These are phyloP conservation scores for Drosophila antonietae DNA, from an alignment of 2,888 invertebrate species.

Conservation along the genomic window DNA sequence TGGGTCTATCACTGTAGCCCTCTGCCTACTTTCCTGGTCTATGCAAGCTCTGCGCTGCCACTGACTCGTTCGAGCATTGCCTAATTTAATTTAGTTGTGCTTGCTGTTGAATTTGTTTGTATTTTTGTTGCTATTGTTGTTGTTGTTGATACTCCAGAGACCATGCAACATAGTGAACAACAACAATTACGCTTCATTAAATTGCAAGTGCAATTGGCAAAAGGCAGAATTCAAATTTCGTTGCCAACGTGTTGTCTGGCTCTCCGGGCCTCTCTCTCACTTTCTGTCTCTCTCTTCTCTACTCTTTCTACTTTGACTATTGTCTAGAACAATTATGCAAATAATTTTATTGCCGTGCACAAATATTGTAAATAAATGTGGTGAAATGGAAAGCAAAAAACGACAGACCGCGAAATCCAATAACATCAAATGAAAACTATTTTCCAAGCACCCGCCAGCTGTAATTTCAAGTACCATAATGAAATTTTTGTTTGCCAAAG, in stretches of 20 bases:
- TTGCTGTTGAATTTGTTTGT: constrained; percentile 27
- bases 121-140: constrained; percentile 29
- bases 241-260: constrained; percentile 47
- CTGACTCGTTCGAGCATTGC: constrained; percentile 53
- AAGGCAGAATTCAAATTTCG: constrained; percentile 59
- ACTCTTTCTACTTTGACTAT: neutral
- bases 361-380: constrained; percentile 69
- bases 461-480: constrained; percentile 57
- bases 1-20: neutral
- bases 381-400: constrained; percentile 46
- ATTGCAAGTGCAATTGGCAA: constrained; percentile 70
- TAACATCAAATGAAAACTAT: constrained; percentile 70
- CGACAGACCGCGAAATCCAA: constrained; percentile 67
- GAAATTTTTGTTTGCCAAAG: constrained; percentile 55
- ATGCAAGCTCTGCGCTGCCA: constrained; percentile 5
- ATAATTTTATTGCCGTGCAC: constrained; percentile 69
- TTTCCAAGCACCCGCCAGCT: constrained; percentile 48
- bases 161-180: constrained; percentile 45
- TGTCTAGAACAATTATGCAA: constrained; percentile 70
- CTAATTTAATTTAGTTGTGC: constrained; percentile 61
- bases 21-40: neutral
- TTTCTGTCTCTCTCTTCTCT: neutral
- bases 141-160: constrained; percentile 44
- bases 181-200: constrained; percentile 78
- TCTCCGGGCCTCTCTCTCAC: neutral